phyloP scores from a whole-genome alignment of 2,888 invertebrate genomes.

The Empis livida region DNA sequence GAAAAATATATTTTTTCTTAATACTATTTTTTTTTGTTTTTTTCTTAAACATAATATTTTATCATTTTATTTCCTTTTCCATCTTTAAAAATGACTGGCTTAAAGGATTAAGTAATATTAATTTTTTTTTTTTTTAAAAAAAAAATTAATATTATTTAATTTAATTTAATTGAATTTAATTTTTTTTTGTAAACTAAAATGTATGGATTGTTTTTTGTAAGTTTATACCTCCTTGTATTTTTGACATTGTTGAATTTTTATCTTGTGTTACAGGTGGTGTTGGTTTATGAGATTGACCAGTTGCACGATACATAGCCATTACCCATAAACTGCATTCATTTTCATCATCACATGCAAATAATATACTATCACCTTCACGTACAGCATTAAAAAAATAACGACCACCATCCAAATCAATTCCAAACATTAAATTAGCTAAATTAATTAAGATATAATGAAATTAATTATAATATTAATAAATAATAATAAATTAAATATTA shows the following conservation, averaged over 20 bases:
- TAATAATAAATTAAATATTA: too few species aligned
- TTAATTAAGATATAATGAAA: background rate
- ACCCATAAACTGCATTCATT: conserved; percentile 98
- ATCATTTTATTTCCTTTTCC: too few species aligned
- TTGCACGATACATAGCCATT: conserved; percentile 98
- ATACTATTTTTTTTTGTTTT: too few species aligned
- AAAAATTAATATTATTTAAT: too few species aligned
- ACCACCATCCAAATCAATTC: conserved; percentile 86
- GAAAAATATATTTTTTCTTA: too few species aligned
- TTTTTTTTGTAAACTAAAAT: too few species aligned
- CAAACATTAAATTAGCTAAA: conserved; percentile 82
- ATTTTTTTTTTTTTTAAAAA: too few species aligned
- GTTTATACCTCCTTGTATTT: conserved; percentile 64
- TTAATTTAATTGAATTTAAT: too few species aligned
- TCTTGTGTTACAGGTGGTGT: conserved; percentile 82
- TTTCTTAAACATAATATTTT: too few species aligned
- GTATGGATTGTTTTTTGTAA: conserved; percentile 15
- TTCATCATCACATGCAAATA: conserved; percentile 93
- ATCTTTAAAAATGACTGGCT: too few species aligned
- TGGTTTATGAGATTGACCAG: conserved; percentile 98
- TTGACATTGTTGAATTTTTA: conserved; percentile 74
- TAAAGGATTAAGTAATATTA: too few species aligned
- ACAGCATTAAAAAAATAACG: conserved; percentile 98
- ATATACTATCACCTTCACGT: conserved; percentile 93
- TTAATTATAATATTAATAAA: background rate